Evolutionary conservation across 2,113 vertebrate species (phyloP).

Genomic region (Gobius niger): DNA sequence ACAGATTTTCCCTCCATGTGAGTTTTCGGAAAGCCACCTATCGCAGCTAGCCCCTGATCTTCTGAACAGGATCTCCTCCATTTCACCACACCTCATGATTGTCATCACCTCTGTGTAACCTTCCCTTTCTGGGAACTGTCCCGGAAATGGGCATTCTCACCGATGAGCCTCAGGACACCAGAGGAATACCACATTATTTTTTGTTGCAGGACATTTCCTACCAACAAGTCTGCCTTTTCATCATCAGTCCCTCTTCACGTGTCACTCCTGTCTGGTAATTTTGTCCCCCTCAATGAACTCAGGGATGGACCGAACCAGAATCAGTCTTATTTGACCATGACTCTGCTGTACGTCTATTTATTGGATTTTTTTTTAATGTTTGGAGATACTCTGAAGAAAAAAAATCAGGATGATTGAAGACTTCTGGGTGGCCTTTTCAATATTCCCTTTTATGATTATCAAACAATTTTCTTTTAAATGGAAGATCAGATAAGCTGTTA

Average conservation of each 20-base stretch:
- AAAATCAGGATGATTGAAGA: conserved; percentile 62
- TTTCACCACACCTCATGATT: conserved; percentile 98
- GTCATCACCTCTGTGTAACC: conserved; percentile 96
- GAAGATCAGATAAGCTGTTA: conserved; percentile 54
- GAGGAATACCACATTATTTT: conserved; percentile 51
- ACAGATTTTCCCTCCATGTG: conserved; percentile 98
- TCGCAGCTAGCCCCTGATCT: conserved; percentile 95
- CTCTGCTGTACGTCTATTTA: conserved; percentile 82
- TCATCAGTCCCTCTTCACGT: conserved; percentile 30
- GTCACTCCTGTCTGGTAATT: conserved; percentile 67
- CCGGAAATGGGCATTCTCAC: conserved; percentile 30
- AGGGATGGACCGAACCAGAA: conserved; percentile 74
- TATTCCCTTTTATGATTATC: conserved; percentile 63
- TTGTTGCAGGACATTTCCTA: conserved; percentile 52
- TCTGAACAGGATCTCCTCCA: conserved; percentile 95
- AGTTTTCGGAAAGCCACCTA: conserved; percentile 96
- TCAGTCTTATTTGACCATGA: conserved; percentile 75
- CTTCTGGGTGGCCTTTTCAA: conserved; percentile 61
- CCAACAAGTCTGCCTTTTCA: conserved; percentile 37
- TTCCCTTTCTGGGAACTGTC: conserved; percentile 34
- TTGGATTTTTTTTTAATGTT: conserved; percentile 71
- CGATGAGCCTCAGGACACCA: conserved; percentile 68
- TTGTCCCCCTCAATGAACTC: conserved; percentile 72
- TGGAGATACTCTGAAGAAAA: conserved; percentile 63
- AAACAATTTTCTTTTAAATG: conserved; percentile 43